Base-by-base conservation (phyloP, 2,888 invertebrate genomes). In the Sceliomorpha sp. region DNA sequence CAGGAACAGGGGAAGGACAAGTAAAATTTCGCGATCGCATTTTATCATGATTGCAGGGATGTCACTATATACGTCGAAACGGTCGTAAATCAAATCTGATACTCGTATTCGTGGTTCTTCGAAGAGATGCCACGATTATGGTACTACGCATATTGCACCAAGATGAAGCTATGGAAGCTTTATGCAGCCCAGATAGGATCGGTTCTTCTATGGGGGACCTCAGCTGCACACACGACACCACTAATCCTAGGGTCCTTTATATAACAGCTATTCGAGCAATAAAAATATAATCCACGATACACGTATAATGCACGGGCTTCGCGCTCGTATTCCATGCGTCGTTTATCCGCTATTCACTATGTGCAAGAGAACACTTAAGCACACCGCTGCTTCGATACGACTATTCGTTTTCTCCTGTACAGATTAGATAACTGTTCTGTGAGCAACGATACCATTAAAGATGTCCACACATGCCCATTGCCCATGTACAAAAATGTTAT, bases 271-370 rank as follows among this genome's bases (percentile, higher is more conserved):
- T 14, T 47, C 45, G 40, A 68, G 63, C 74, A 78, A 79, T 79
- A 81, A 79, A 81, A 79, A 79, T 74, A 74, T 81, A 81, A 81
- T 77, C 75, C 74, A 60, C 77, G 74, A 77, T 79, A 81, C 80
- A 76, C 66, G 76, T 74, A 70, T 59, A 72, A 73, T 74, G 71
- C 75, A 44, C 72, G 50, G 24, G 39, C 58, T 58, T 39, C 42
- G 13, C 7, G 31, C 24, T 9, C 29, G 42, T 58, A 66, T 50
- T 58, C 29, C 29, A 29, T 8, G 29, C 29, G 7, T 8, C 29
- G 29, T 8, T 29, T 29, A 8, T 7, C 32, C 15, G 45, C 14
- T 17, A 13, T 29, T 14, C 6, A n/a, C n/a, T n/a, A n/a, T 45
- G 29, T 47, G 26, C 42, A 10, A n/a, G 31, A 17, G 26, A 20